Base-by-base conservation (phyloP, 2,797 vertebrate species). In the Remorina albescens region DNA sequence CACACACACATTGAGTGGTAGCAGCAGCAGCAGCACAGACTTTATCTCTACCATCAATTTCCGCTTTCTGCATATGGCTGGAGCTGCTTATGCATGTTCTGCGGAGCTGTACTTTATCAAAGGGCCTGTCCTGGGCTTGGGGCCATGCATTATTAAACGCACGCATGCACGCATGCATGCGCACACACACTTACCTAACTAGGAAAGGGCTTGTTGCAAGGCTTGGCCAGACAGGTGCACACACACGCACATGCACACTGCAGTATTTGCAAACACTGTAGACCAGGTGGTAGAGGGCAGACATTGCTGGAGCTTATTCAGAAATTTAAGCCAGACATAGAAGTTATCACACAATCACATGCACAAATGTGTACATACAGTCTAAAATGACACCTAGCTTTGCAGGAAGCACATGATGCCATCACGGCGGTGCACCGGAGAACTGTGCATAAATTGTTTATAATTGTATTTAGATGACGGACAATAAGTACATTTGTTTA, bases 121-220 rank as follows among this genome's bases (percentile, higher is more conserved):
- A 93, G 87, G 91, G 78, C 89, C 91, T 79, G 91, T 94, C 93
- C 91, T 92, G 90, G 88, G 88, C 93, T 90, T 56, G 82, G 81
- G 91, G 92, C 91, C 89, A 94, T 95, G 94, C 94, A 95, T 95
- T 95, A 95, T 95, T 95, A 92, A 95, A 94, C 93, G 91, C 89
- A 86, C 84, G 83, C 90, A 82, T 80, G 19, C 18, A 42, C 36
- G 4, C 36, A 37, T 86, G 64, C 85, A 86, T 85, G 74, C 83
- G 78, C 69, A 64, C 58, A 50, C 80, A 77, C 42, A 36, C 18
- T 8, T 18, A 54, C 64, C 74, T 80, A 83, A 92, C 88, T 89
- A 86, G 77, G 80, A 75, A 58, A 69, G 74, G 81, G 78, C 84
- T 78, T 82, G 76, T 86, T 81, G 83, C 88, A 82, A 82, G 89